Percentiles rank a stretch among this genome's conserved stretches.
These are phyloP conservation scores for Planococcus citri DNA, from an alignment of 1,140 invertebrate species.

Conservation along the genomic window DNA sequence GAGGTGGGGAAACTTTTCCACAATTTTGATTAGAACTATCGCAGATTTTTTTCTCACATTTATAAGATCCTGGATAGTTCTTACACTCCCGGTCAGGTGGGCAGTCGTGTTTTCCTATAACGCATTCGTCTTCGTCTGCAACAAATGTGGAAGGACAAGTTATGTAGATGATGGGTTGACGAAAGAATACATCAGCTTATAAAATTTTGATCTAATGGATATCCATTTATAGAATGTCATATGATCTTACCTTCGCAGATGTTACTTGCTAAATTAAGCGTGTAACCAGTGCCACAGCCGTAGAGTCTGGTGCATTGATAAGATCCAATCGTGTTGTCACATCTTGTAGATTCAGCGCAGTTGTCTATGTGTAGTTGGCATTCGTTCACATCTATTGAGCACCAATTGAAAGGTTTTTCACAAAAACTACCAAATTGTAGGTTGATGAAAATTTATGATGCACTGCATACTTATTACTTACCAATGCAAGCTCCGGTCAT, in stretches of 20 bases:
- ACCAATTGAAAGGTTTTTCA: neutral
- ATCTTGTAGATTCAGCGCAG: conserved; percentile 56
- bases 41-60: conserved; percentile 34
- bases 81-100: conserved; percentile 50
- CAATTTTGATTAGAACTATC: neutral
- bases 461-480: conserved; percentile 22
- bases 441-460: no score
- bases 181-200: no score
- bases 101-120: conserved; percentile 68
- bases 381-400: conserved; percentile 47
- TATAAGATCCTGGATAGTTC: conserved; percentile 60
- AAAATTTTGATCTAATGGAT: neutral
- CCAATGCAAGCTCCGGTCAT: conserved; percentile 42
- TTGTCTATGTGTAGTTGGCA: conserved; percentile 43
- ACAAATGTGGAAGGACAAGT: conserved; percentile 19
- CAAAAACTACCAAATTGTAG: no score
- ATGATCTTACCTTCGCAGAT: conserved; percentile 61
- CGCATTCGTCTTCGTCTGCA: conserved; percentile 85
- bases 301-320: conserved; percentile 68
- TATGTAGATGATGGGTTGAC: neutral
- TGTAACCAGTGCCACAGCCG: conserved; percentile 93
- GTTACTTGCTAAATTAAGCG: conserved; percentile 72
- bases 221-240: neutral
- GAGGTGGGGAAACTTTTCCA: neutral
- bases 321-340: conserved; percentile 81